Conservation (phyloP, 2,113 vertebrate genomes). For the Ochotona curzoniae region DNA sequence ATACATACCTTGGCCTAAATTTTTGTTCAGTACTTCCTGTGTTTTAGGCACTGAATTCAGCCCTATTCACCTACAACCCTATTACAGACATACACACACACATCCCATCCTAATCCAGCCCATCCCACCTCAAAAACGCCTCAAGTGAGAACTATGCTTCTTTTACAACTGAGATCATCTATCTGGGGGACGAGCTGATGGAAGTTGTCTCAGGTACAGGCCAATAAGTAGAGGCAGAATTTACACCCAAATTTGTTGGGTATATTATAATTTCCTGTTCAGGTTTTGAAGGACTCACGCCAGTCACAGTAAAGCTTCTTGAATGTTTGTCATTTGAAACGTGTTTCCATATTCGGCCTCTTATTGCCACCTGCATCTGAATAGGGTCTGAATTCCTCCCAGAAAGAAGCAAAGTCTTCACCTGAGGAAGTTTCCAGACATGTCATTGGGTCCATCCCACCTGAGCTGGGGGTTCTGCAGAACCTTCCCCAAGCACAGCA, state of each 20-base stretch:
- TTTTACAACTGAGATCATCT: background rate
- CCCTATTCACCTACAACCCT: background rate
- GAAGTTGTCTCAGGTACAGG: background rate
- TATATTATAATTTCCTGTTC: background rate
- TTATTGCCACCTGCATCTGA: background rate
- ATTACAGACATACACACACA: background rate
- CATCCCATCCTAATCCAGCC: too few relatives aligned
- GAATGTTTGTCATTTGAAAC: background rate
- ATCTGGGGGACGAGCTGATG: background rate
- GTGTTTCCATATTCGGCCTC: background rate
- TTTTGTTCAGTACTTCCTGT: background rate
- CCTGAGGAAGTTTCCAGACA: background rate
- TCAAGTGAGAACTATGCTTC: background rate
- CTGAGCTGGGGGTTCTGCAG: rapidly evolving
- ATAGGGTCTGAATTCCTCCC: background rate
- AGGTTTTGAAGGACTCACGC: background rate
- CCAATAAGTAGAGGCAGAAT: background rate
- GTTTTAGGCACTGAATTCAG: background rate
- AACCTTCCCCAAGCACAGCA: rapidly evolving
- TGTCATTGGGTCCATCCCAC: background rate
- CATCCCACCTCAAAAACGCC: background rate
- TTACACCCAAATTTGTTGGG: background rate
- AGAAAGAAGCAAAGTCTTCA: background rate
- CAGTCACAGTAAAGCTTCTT: background rate
- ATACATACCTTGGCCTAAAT: background rate